phyloP scores from a whole-genome alignment of 2,888 invertebrate genomes.

The Pardosa pseudoannulata region DNA sequence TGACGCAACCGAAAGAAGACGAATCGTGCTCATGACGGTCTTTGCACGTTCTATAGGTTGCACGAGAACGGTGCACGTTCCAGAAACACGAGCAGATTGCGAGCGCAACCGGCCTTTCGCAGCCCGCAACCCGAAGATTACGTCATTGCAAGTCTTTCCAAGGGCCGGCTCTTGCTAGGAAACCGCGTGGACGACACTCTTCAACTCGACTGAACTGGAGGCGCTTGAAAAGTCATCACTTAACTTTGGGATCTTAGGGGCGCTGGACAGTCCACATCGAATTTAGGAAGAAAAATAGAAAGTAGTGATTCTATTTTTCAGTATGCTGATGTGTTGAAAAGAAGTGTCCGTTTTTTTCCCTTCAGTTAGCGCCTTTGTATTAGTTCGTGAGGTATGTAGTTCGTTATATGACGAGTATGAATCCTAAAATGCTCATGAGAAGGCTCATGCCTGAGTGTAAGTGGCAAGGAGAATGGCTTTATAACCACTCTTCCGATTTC shows the following conservation, averaged over 20 bases:
- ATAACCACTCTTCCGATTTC: conserved; percentile 15
- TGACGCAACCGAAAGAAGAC: background rate
- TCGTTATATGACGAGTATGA: conserved; percentile 16
- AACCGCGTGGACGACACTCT: conserved; percentile 37
- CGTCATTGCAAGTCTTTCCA: conserved; percentile 34
- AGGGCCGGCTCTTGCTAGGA: conserved; percentile 20
- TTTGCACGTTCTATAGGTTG: background rate
- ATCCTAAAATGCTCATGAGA: conserved; percentile 19
- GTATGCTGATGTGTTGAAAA: background rate
- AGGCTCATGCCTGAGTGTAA: conserved; percentile 37
- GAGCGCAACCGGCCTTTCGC: background rate
- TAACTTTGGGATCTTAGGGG: background rate
- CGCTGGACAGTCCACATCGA: background rate
- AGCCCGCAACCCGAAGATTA: conserved; percentile 14
- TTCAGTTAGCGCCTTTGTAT: background rate
- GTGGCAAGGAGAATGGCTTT: conserved; percentile 23
- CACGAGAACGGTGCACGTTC: background rate
- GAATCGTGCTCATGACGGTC: conserved; percentile 19
- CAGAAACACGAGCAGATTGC: background rate
- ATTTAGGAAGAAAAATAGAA: background rate
- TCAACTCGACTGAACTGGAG: background rate
- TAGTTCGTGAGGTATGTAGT: conserved; percentile 20
- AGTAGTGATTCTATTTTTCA: background rate
- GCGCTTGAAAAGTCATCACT: background rate
- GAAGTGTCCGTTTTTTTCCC: background rate